Conservation (phyloP, 2,888 invertebrate species). For the Eristalinus sepulchralis region DNA sequence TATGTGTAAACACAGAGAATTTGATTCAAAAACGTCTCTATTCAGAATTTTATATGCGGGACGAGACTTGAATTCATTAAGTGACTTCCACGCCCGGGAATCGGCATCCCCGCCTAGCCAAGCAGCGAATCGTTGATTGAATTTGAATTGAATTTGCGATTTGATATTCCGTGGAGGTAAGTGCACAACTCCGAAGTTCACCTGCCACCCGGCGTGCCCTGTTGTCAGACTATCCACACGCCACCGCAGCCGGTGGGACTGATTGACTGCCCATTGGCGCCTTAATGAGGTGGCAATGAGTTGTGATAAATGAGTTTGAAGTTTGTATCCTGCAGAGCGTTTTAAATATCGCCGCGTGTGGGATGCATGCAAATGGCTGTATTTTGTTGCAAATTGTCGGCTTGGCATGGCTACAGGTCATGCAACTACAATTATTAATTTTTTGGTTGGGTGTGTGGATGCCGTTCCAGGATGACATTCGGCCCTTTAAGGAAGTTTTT, state of each 20-base stretch:
- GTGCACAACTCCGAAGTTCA: not conserved
- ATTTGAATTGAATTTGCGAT: constrained; percentile 53
- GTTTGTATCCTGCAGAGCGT: too few relatives aligned
- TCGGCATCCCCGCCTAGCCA: not conserved
- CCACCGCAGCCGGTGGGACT: too few relatives aligned
- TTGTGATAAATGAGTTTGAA: too few relatives aligned
- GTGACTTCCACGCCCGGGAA: constrained; percentile 3
- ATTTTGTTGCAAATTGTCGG: too few relatives aligned
- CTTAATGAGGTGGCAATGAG: too few relatives aligned
- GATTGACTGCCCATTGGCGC: not conserved
- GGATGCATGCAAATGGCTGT: not conserved
- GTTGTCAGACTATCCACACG: not conserved
- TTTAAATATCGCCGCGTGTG: not conserved
- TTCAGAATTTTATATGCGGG: constrained; percentile 47
- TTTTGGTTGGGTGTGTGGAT: too few relatives aligned
- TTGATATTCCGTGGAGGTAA: constrained; percentile 53
- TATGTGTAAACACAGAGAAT: constrained; percentile 29
- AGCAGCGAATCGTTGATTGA: constrained; percentile 28
- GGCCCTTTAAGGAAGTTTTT: too few relatives aligned
- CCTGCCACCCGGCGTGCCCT: not conserved
- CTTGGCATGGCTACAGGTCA: too few relatives aligned
- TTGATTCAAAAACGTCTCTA: constrained; percentile 37
- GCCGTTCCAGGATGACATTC: too few relatives aligned
- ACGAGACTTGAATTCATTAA: constrained; percentile 62
- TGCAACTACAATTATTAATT: too few relatives aligned